These are phyloP conservation scores for Agapornis roseicollis DNA, from an alignment of 2,113 vertebrate species.

Conservation along the genomic window DNA sequence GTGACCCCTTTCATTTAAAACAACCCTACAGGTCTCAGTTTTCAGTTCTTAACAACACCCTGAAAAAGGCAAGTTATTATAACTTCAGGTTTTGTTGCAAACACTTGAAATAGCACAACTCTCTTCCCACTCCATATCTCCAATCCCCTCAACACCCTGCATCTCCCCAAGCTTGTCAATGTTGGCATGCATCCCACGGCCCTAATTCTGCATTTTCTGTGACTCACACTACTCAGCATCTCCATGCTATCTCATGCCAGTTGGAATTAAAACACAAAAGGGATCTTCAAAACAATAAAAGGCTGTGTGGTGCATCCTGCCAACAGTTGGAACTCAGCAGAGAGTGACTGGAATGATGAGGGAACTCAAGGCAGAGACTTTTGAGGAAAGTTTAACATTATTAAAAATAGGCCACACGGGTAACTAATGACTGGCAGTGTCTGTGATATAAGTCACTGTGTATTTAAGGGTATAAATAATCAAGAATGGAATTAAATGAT, in stretches of 20 bases:
- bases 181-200: not conserved
- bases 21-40: not conserved
- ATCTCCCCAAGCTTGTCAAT: not conserved
- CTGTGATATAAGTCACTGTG: not conserved
- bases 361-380: conserved; percentile 23
- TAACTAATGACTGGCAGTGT: not conserved
- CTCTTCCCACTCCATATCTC: not conserved
- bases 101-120: not conserved
- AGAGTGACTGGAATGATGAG: not conserved
- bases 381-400: conserved; percentile 41
- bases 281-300: not conserved
- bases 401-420: conserved; percentile 5
- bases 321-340: not conserved
- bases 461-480: conserved; percentile 30
- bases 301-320: not conserved
- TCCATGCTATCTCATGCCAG: not conserved
- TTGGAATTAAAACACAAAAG: not conserved
- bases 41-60: not conserved
- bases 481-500: conserved; percentile 22
- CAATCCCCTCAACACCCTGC: not conserved
- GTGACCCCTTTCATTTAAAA: not conserved
- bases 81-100: not conserved
- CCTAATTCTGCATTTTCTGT: not conserved
- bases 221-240: not conserved
- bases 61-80: not conserved